Conservation (phyloP, 2,797 vertebrate genomes). For the Gymnopithys bicolor region DNA sequence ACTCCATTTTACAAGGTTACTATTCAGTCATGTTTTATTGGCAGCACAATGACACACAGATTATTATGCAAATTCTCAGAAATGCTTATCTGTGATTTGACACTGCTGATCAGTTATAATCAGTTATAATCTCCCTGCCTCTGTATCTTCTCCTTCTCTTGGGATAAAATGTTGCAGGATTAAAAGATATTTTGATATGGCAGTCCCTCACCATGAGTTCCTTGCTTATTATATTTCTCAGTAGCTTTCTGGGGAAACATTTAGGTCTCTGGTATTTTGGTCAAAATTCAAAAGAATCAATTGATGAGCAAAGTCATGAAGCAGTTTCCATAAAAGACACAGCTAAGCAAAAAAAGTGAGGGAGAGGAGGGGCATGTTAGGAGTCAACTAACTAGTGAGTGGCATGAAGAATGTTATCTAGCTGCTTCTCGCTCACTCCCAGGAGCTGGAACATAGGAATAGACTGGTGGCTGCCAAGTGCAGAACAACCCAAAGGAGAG, state of each 20-base stretch:
- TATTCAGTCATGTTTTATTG: neutral
- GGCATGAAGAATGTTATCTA: neutral
- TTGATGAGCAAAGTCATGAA: neutral
- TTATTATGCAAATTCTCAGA: neutral
- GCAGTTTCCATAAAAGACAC: neutral
- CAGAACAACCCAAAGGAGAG: neutral
- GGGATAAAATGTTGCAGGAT: neutral
- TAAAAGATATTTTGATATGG: neutral
- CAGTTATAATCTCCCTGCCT: neutral
- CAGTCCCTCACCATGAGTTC: neutral
- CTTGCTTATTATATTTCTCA: neutral
- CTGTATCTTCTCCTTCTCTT: neutral
- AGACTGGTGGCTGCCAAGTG: neutral
- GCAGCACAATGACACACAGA: neutral
- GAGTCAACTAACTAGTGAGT: neutral
- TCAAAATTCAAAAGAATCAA: neutral
- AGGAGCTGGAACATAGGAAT: neutral
- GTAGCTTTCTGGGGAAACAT: neutral
- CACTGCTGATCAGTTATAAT: neutral
- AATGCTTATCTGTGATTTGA: constrained; percentile 18
- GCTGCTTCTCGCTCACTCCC: neutral
- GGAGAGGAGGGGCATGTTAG: neutral
- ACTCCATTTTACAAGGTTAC: neutral
- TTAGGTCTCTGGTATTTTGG: neutral
- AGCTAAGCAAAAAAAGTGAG: neutral